Percentiles rank a stretch among this genome's conserved stretches.
phyloP scores from a whole-genome alignment of 2,888 invertebrate species.

The Phytoseiulus persimilis region DNA sequence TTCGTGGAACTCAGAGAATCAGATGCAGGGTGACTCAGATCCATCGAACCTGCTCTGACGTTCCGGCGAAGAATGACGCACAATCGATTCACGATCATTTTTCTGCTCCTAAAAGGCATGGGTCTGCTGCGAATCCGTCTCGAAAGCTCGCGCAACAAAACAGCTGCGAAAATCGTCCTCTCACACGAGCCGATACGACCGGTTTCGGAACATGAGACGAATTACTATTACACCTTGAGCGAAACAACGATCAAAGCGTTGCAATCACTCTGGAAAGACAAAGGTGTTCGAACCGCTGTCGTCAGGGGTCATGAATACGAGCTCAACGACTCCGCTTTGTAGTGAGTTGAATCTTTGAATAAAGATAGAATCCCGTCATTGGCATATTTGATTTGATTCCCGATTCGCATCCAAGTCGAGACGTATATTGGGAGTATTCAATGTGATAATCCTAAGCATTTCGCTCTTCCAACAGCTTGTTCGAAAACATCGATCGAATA shows the following conservation, averaged over 20 bases:
- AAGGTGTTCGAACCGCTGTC: conserved; percentile 59
- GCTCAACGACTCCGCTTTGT: conserved; percentile 58
- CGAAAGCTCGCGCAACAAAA: conserved; percentile 58
- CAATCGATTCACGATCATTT: conserved; percentile 57
- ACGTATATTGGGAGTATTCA: not conserved
- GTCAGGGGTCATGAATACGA: conserved; percentile 62
- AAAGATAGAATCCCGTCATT: not conserved
- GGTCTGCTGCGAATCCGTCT: conserved; percentile 59
- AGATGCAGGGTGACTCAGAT: too few relatives aligned
- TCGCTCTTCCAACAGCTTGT: conserved; percentile 53
- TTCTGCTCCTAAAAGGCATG: conserved; percentile 57
- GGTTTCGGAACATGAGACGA: conserved; percentile 30
- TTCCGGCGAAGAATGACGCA: too few relatives aligned
- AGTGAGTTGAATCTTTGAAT: not conserved
- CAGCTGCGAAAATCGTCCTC: conserved; percentile 49
- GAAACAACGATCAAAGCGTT: conserved; percentile 48
- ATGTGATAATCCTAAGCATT: too few relatives aligned
- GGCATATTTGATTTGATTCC: not conserved
- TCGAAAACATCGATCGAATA: conserved; percentile 61
- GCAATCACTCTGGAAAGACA: conserved; percentile 59
- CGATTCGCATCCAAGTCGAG: not conserved
- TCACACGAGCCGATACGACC: conserved; percentile 14
- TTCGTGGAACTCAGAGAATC: too few relatives aligned
- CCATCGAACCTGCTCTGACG: too few relatives aligned
- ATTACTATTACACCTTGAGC: conserved; percentile 21